Conservation (phyloP, 2,888 invertebrate genomes). For the Chorisops tibialis region DNA sequence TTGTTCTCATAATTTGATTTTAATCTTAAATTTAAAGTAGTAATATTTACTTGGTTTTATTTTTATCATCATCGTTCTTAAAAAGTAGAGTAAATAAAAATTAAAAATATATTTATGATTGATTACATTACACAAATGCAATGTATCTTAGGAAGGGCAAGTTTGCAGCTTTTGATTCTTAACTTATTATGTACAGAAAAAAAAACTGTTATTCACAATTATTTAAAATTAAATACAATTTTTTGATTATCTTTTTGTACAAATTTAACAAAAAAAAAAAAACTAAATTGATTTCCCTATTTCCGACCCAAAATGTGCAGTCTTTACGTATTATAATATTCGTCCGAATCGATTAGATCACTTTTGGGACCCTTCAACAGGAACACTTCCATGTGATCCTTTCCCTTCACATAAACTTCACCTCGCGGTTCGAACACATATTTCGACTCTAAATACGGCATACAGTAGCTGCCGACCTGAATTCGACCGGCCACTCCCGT, state of each 20-base stretch:
- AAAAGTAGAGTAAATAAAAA: neutral
- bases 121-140: neutral
- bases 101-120: neutral
- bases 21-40: no score
- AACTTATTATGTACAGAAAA: no score
- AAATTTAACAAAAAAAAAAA: neutral
- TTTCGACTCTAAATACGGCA: constrained; percentile 64
- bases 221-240: neutral
- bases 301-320: neutral
- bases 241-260: neutral
- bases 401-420: constrained; percentile 93
- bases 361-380: constrained; percentile 53
- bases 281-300: neutral
- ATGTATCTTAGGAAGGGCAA: constrained; percentile 10
- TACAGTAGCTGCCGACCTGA: constrained; percentile 75
- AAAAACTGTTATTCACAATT: constrained; percentile 6
- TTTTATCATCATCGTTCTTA: neutral
- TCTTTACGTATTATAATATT: no score
- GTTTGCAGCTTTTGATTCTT: constrained; percentile 23
- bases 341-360: neutral
- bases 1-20: no score
- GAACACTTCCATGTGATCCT: constrained; percentile 92
- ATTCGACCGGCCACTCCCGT: constrained; percentile 86
- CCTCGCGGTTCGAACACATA: constrained; percentile 92
- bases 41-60: no score